Base-by-base conservation (phyloP, 2,888 invertebrate genomes). In the Plebejus argus region DNA sequence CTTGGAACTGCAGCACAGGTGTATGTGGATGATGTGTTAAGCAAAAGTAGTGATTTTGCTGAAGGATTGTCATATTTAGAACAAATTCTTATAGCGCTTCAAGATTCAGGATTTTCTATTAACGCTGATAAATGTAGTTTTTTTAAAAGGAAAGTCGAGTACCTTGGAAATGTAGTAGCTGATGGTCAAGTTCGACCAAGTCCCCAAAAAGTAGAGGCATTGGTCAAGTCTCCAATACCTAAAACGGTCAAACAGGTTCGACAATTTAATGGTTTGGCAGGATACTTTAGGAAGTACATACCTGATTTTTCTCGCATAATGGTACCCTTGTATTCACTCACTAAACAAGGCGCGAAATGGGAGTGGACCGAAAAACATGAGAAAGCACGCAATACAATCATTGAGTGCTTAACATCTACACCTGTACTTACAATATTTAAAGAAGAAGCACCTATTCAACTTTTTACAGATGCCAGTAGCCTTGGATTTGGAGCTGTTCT, bases 21-120 rank as follows among this genome's bases (percentile, higher is more conserved):
- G 0, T 86, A 86, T 45, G 77, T 85, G 0, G 85, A 86, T 80
- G 86, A 86, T 45, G 85, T 86, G 0, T 15, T 85, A 0, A 77
- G 70, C 6, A 84, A 84, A 77, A 81, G 82, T 56, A 10, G n/a
- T 0, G 70, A 81, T 35, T 81, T 83, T 23, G 0, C 71, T 0
- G 75, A 78, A 6, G 84, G 84, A 0, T 18, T 86, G 0, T 35
- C 70, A 1, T 1, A 78, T 15, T 3, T 86, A 0, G 83, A 85
- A 28, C 6, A 71, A 7, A 78, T 85, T 0, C 76, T 87, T 0
- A 77, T 80, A 1, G 82, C 83, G 0, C 61, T 87, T 10, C 76
- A 53, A 5, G 66, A 83, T 0, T 61, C 84, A 0, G 86, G 85
- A 0, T 86, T 86, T 71, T 85, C 84, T 0, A 78, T 85, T 0